Evolutionary conservation across 1,140 invertebrate species (phyloP), one percentile per base, ranked within the genome.

Genomic region (Drosophila varians): DNA sequence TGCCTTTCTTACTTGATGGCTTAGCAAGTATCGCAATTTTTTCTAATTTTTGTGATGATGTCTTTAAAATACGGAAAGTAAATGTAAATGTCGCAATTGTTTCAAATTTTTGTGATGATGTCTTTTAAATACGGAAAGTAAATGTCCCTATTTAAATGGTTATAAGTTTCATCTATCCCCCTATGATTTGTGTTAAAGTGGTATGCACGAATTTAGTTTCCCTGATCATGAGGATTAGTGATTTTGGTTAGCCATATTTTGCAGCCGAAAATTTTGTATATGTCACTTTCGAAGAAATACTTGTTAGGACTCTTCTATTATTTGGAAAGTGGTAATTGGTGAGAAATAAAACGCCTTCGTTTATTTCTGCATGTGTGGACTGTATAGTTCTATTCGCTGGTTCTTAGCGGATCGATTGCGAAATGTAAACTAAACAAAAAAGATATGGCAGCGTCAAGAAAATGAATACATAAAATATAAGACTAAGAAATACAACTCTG

Each of bases 101-200:
- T 25, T n/a, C 42, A 25, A 38, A 52, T 28, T 45, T 43, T 8
- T 21, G 19, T 45, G 6, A 52, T 61, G 3, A 45, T 23, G 8
- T 42, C 14, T 51, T 45, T 61, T 21, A 52, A 43, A 21, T 31
- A 36, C 8, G 56, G 18, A 9, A 51, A 31, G 14, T 60, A 51
- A 19, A 43, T 51, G 9, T 60, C 26, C 3, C 38, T 52, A 51
- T 61, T 45, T 12, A 61, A 16, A 25, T 61, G 40, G 18, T 45
- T 8, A 34, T 23, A 34, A 1, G 36, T 31, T 23, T 60, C 46
- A 31, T 51, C 46, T 9, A 60, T 60, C 11, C 36, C 56, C n/a
- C 46, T 51, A 43, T 60, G 56, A 23, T 60, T 60, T 4, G 14
- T 60, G 12, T 60, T 51, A 12, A 12, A n/a, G 9, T 55, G 40